Evolutionary conservation across 1,140 invertebrate species (phyloP).

Genomic region (Dicyema japonicum): DNA sequence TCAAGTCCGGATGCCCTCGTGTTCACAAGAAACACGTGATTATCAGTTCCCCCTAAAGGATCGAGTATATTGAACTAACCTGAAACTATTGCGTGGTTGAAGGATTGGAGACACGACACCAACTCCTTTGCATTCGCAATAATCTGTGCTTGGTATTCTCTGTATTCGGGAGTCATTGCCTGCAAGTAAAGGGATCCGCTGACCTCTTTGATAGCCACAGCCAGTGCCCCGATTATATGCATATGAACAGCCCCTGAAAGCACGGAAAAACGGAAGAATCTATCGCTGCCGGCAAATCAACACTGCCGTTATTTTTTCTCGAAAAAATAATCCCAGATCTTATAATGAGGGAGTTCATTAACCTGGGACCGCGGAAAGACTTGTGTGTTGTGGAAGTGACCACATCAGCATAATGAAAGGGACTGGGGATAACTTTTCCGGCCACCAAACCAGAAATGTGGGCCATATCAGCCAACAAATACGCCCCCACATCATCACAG

Average conservation of each 20-base stretch:
- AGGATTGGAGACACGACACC: slow-evolving; percentile 12
- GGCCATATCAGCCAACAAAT: slow-evolving; percentile 57
- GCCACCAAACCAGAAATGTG: slow-evolving; percentile 56
- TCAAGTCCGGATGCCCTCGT: slow-evolving; percentile 36
- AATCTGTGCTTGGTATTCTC: slow-evolving; percentile 50
- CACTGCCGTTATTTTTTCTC: too few species aligned
- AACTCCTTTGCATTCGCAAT: slow-evolving; percentile 22
- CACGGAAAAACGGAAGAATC: slow-evolving; percentile 66
- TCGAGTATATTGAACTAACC: too few species aligned
- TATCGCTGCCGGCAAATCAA: too few species aligned
- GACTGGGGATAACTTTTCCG: slow-evolving; percentile 42
- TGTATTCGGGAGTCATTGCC: slow-evolving; percentile 41
- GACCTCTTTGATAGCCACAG: slow-evolving; percentile 56
- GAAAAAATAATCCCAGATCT: slow-evolving; percentile 21
- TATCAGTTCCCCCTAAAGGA: too few species aligned
- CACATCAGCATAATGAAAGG: slow-evolving; percentile 54
- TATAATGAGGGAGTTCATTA: too few species aligned
- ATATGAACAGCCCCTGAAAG: slow-evolving; percentile 73
- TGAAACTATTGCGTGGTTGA: slow-evolving; percentile 21
- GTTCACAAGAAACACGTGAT: slow-evolving; percentile 32
- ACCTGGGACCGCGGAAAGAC: slow-evolving; percentile 45
- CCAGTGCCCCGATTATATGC: slow-evolving; percentile 50
- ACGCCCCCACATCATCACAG: slow-evolving; percentile 40
- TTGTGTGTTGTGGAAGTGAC: slow-evolving; percentile 72
- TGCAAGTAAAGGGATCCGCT: slow-evolving; percentile 28